These are phyloP conservation scores for Tenualosa thibaudeaui DNA, from an alignment of 2,797 vertebrate genomes.

Conservation along the genomic window DNA sequence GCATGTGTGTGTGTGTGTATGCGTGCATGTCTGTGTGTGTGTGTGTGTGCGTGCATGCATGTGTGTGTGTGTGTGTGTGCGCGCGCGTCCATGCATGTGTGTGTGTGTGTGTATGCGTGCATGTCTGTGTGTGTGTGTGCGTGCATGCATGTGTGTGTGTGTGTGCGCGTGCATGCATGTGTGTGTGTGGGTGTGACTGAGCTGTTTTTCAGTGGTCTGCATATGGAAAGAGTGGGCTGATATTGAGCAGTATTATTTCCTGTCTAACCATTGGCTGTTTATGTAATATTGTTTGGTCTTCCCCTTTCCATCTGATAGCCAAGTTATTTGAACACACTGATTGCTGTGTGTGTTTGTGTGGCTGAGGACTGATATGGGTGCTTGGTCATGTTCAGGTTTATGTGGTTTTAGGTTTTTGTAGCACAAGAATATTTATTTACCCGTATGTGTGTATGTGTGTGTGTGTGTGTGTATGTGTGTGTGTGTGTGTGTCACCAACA, in stretches of 20 bases:
- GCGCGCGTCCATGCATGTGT: neutral
- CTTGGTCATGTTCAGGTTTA: neutral
- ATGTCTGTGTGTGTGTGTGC: too few relatives aligned
- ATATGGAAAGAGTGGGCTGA: neutral
- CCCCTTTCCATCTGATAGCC: neutral
- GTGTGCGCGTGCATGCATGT: too few relatives aligned
- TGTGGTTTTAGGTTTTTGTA: neutral
- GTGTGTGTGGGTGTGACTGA: neutral
- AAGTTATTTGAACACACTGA: neutral
- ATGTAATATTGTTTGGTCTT: neutral
- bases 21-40: too few relatives aligned
- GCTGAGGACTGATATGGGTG: too few relatives aligned
- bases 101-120: neutral
- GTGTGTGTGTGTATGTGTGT: constrained; percentile 12
- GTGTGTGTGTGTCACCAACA: neutral
- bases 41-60: too few relatives aligned
- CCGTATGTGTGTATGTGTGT: neutral
- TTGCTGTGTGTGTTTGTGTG: neutral
- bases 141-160: too few relatives aligned
- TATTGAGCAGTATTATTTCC: too few relatives aligned
- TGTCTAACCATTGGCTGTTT: neutral
- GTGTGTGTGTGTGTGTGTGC: too few relatives aligned
- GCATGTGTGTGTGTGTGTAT: neutral
- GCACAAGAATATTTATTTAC: neutral
- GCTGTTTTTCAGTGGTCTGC: neutral